Evolutionary conservation across 2,113 vertebrate species (phyloP), one percentile per base, ranked within the genome.

Genomic region (Neolamprologus devosi): DNA sequence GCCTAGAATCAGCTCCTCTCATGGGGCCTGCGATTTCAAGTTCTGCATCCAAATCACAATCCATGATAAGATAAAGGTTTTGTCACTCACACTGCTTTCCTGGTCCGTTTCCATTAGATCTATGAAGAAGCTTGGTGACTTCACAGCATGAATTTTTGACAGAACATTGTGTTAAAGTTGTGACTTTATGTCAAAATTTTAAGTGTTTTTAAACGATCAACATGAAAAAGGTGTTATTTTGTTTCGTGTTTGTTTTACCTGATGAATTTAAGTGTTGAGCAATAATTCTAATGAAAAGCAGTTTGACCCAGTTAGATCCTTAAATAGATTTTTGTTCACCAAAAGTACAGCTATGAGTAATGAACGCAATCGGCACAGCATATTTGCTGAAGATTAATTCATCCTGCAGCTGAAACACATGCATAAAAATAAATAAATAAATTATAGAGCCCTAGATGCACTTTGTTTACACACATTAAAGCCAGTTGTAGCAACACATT

Each of bases 321-420:
- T 73, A 73, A 73, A 45, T 45, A 73, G 65, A 45, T 45, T 73
- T 73, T 45, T 73, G 37, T 73, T 73, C 68, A 45, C 68, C 68
- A 73, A 28, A 73, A 73, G 40, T 26, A 45, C 68, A 73, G 40
- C 8, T 26, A 73, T 73, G 65, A 45, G 37, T 73, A 78, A 49
- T 8, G 0, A 28, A 49, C 6, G 4, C 23, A 78, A 78, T 49
- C 42, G 17, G 70, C 70, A 11, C 40, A 8, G 14, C 70, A 75
- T 47, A 75, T 75, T 75, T 47, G 23, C 23, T 75, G 23, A 75
- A 28, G 40, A 47, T 30, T 19, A 30, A 75, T 75, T 75, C 40
- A 75, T 49, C 70, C 4, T 78, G 70, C 70, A 3, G 70, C 70
- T 78, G 42, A 30, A 49, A 47, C 70, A 49, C 23, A 4, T 30